These are phyloP conservation scores for Dicyrtomina minuta DNA, from an alignment of 2,888 invertebrate species.

Conservation along the genomic window DNA sequence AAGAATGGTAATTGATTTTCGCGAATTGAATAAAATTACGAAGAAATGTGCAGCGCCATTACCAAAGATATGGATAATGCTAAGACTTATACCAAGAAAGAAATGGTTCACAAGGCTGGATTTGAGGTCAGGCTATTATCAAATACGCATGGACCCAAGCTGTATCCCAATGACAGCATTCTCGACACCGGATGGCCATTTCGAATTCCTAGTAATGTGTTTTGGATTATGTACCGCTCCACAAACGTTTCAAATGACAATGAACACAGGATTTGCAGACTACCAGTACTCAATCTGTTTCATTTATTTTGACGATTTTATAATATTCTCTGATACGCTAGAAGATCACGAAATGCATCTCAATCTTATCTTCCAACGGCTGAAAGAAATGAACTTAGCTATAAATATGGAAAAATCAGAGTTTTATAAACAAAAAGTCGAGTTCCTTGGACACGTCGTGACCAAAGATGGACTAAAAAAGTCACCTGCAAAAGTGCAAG, in stretches of 20 bases:
- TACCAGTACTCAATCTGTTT: neutral
- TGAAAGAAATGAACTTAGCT: no score
- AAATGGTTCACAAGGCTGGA: conserved; percentile 34
- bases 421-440: neutral
- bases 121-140: conserved; percentile 38
- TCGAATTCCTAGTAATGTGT: conserved; percentile 32
- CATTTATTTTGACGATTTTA: no score
- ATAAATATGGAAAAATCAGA: no score
- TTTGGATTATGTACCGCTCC: conserved; percentile 42
- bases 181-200: conserved; percentile 33
- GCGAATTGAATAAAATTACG: conserved; percentile 18
- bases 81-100: conserved; percentile 18
- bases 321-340: no score
- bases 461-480: conserved; percentile 2
- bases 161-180: conserved; percentile 45
- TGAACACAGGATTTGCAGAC: conserved; percentile 33
- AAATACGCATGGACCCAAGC: conserved; percentile 34
- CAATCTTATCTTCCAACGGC: no score
- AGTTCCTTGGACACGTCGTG: conserved; percentile 7
- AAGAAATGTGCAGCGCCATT: conserved; percentile 22
- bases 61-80: conserved; percentile 11
- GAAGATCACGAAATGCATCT: no score
- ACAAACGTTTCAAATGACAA: conserved; percentile 34
- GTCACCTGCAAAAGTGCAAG: conserved; percentile 35
- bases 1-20: conserved; percentile 31